Percentiles rank a stretch among this genome's conserved stretches.
phyloP scores from a whole-genome alignment of 1,140 invertebrate genomes.

The Protaetia brevitarsis region DNA sequence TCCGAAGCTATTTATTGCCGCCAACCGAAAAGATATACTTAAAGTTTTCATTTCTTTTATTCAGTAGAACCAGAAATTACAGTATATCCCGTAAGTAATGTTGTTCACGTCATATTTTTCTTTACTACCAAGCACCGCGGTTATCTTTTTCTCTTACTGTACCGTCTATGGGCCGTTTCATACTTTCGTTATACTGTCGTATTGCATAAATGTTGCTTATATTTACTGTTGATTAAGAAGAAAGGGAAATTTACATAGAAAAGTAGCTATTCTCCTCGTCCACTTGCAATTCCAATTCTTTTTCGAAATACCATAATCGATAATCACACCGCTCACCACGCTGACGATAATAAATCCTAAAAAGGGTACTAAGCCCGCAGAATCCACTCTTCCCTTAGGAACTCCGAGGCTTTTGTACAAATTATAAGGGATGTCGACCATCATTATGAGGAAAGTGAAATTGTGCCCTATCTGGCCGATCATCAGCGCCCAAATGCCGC shows the following conservation, averaged over 20 bases:
- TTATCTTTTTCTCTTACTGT: too few relatives aligned
- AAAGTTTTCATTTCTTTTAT: too few relatives aligned
- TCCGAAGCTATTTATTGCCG: too few relatives aligned
- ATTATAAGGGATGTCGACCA: conserved; percentile 6
- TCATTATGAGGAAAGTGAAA: background rate
- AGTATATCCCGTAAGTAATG: too few relatives aligned
- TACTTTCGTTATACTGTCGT: too few relatives aligned
- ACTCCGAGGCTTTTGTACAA: conserved; percentile 4
- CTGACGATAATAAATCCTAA: too few relatives aligned
- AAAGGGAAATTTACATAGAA: background rate
- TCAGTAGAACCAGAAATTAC: too few relatives aligned
- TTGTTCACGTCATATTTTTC: too few relatives aligned
- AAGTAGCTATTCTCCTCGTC: conserved; percentile 11
- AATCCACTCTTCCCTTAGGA: background rate
- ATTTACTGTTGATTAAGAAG: background rate
- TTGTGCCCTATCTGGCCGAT: conserved; percentile 16
- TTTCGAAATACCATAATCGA: background rate
- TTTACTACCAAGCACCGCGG: too few relatives aligned
- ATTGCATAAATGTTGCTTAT: too few relatives aligned
- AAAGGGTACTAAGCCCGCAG: background rate
- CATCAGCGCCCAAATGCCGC: conserved; percentile 19
- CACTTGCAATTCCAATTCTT: background rate
- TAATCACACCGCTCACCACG: background rate
- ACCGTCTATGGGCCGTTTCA: too few relatives aligned
- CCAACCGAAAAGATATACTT: too few relatives aligned